These are phyloP conservation scores for Nemotelus pantherinus DNA, from an alignment of 2,888 invertebrate genomes.

Conservation along the genomic window DNA sequence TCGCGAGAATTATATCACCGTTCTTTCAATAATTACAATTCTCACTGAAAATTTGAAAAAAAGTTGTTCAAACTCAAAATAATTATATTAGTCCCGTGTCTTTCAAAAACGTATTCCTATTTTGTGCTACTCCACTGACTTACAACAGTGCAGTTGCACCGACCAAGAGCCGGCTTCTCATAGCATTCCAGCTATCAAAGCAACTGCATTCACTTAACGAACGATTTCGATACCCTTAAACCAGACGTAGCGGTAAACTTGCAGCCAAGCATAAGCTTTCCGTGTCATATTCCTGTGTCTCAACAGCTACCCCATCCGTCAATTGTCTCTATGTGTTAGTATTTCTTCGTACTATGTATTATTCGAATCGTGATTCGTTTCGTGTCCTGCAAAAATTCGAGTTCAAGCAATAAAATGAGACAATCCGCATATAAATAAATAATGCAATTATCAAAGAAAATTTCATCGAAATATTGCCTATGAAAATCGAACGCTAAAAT, in stretches of 20 bases:
- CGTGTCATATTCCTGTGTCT: neutral
- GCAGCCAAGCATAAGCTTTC: constrained; percentile 24
- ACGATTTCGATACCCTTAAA: neutral
- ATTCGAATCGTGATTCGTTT: constrained; percentile 36
- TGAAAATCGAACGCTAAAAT: neutral
- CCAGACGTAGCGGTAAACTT: constrained; percentile 4
- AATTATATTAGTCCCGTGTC: no score
- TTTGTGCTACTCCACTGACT: no score
- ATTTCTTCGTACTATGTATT: constrained; percentile 38
- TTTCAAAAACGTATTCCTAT: no score
- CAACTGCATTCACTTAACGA: constrained; percentile 34
- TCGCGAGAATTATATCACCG: no score
- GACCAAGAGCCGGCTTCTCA: no score
- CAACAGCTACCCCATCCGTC: constrained; percentile 12
- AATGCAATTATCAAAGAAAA: constrained; percentile 25
- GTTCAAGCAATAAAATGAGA: constrained; percentile 33
- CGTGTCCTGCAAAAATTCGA: constrained; percentile 26
- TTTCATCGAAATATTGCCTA: neutral
- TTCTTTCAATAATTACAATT: no score
- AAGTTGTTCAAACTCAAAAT: no score
- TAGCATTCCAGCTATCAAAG: no score
- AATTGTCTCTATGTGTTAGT: constrained; percentile 22
- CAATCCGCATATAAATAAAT: constrained; percentile 11
- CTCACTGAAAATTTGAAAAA: no score
- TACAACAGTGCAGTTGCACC: no score